Base-by-base conservation (phyloP, 2,113 vertebrate species). In the Podocnemis expansa region DNA sequence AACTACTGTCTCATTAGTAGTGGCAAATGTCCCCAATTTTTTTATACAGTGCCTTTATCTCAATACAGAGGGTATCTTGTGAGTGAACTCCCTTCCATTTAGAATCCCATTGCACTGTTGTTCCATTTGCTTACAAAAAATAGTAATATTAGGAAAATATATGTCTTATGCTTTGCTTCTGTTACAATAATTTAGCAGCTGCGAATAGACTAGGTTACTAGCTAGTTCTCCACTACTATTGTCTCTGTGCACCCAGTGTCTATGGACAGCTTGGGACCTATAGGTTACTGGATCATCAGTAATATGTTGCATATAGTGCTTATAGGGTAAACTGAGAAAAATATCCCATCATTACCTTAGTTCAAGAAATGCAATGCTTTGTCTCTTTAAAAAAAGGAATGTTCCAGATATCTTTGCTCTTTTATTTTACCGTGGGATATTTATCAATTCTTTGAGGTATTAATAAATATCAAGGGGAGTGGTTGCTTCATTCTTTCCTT, bases 401-500 rank as follows among this genome's bases (percentile, higher is more conserved):
- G 2, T 21, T 78, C 3, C 47, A 2, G 56, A 34, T 91, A 54
- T 93, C 14, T 17, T 92, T 89, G 2, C 1, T 82, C 91, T 95
- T 93, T 91, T 85, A 41, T 95, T 82, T 94, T 82, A 70, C 34
- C 94, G 21, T 73, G 67, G 58, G 83, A 92, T 43, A 92, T 75
- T 9, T 95, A 78, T 82, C 51, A 91, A 6, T 80, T 95, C 31
- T 95, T 94, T 67, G 90, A 73, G 73, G 78, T 34, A 84, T 92
- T 94, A 97, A 78, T 91, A 93, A 93, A 45, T 88, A 86, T 89
- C 87, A 95, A 94, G 73, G 76, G 31, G 19, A 95, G 89, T 91
- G 56, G 87, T 92, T 2, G 10, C 93, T 97, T 93, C n/a, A 78
- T 95, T 96, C 19, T 96, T 97, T 96, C 85, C 89, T 96, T 47